A percentile compares a stretch with the other conserved stretches of the same genome.
phyloP scores from a whole-genome alignment of 1,140 invertebrate species.

The Megalonaias nervosa region DNA sequence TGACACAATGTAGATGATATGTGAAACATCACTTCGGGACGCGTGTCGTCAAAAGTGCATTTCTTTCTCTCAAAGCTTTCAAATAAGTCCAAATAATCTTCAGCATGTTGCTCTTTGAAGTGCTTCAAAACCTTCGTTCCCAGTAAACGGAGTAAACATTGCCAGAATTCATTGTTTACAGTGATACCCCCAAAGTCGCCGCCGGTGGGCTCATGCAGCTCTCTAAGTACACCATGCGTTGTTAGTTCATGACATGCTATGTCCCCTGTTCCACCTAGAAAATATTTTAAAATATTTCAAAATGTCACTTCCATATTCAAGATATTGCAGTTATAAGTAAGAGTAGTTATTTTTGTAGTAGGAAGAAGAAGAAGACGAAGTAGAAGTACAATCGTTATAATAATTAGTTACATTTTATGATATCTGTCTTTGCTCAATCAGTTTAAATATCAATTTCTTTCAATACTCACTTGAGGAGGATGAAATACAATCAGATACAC shows the following conservation, averaged over 20 bases:
- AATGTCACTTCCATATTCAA: no score
- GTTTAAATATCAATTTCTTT: no score
- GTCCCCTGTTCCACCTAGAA: slow-evolving; percentile 25
- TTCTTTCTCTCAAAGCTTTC: slow-evolving; percentile 24
- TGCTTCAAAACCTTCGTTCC: slow-evolving; percentile 1
- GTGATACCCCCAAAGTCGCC: slow-evolving; percentile 29
- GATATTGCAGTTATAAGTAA: no score
- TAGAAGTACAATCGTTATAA: no score
- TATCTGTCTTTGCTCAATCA: no score
- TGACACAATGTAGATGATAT: neutral
- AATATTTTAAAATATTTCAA: no score
- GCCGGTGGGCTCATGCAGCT: slow-evolving; percentile 8
- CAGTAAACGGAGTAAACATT: slow-evolving; percentile 1
- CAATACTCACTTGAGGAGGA: no score
- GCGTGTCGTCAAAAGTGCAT: slow-evolving; percentile 12
- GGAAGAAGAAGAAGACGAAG: no score
- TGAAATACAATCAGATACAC: no score
- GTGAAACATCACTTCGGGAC: neutral
- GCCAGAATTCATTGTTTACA: slow-evolving; percentile 13
- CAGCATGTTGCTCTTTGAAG: slow-evolving; percentile 10
- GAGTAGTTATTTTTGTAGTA: no score
- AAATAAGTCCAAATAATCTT: slow-evolving; percentile 25
- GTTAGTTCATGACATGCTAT: slow-evolving; percentile 23
- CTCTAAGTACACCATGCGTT: slow-evolving; percentile 6
- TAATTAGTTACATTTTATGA: no score